Conservation (phyloP, 2,113 vertebrate genomes). For the Dissostichus mawsoni region DNA sequence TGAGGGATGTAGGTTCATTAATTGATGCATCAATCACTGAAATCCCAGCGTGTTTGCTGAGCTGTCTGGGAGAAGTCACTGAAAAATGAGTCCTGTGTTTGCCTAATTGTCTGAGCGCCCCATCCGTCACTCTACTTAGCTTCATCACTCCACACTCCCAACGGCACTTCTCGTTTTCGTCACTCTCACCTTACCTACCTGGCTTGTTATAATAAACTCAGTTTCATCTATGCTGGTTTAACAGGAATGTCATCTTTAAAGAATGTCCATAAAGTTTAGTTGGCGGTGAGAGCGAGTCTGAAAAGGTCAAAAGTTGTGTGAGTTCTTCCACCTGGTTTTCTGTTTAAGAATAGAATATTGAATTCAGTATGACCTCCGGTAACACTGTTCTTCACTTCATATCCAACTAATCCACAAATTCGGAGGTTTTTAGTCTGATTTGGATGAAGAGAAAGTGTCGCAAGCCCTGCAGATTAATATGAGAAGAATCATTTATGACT, state of each 20-base stretch:
- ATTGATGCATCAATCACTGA: conserved; percentile 12
- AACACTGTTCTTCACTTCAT: neutral
- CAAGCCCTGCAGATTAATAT: neutral
- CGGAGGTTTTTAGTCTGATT: neutral
- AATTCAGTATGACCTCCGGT: neutral
- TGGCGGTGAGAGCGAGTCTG: neutral
- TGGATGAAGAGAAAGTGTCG: neutral
- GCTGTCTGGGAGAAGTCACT: neutral
- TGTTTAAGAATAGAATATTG: neutral
- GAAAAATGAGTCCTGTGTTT: conserved; percentile 30
- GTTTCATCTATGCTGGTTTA: neutral
- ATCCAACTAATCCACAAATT: neutral
- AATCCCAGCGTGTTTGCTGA: neutral
- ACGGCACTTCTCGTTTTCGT: neutral
- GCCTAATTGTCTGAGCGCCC: conserved; percentile 9
- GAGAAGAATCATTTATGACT: neutral
- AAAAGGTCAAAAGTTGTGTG: conserved; percentile 7
- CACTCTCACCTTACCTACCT: conserved; percentile 3
- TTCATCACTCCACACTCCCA: conserved; percentile 41
- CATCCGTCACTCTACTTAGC: conserved; percentile 18
- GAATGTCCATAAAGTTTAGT: neutral
- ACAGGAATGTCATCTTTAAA: neutral
- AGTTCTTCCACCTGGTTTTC: neutral
- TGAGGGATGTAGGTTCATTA: neutral
- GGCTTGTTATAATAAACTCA: conserved; percentile 40